Conservation (phyloP, 2,888 invertebrate species). For the Acanthosepion lycidas region DNA sequence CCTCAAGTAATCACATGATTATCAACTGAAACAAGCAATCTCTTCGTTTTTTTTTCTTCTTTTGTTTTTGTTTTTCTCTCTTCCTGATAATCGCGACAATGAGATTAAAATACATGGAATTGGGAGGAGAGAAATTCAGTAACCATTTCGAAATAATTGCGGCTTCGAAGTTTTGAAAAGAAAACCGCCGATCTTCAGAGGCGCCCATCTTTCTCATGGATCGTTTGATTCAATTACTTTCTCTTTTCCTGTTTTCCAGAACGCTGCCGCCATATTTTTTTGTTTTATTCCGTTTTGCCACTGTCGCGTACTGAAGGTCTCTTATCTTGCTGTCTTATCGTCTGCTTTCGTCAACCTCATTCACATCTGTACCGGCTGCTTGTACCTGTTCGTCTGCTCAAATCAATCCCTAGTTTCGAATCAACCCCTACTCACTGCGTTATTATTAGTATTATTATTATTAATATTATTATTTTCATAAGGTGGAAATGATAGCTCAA, state of each 20-base stretch:
- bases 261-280: neutral
- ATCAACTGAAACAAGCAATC: neutral
- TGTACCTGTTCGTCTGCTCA: slow-evolving; percentile 18
- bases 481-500: neutral
- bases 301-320: neutral
- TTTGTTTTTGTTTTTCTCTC: neutral
- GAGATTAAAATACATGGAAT: neutral
- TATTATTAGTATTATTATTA: neutral
- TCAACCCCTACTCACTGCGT: neutral
- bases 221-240: slow-evolving; percentile 33
- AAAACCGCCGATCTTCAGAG: neutral
- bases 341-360: neutral
- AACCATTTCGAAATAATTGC: neutral
- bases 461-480: neutral
- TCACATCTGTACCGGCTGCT: neutral
- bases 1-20: neutral
- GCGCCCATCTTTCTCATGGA: slow-evolving; percentile 33
- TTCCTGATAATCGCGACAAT: neutral
- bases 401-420: neutral
- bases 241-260: neutral
- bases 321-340: neutral
- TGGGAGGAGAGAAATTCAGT: neutral
- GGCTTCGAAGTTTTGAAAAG: neutral
- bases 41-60: neutral
- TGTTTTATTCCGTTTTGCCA: neutral